Evolutionary conservation across 2,888 invertebrate species (phyloP).

Genomic region (Panzeria rudis): DNA sequence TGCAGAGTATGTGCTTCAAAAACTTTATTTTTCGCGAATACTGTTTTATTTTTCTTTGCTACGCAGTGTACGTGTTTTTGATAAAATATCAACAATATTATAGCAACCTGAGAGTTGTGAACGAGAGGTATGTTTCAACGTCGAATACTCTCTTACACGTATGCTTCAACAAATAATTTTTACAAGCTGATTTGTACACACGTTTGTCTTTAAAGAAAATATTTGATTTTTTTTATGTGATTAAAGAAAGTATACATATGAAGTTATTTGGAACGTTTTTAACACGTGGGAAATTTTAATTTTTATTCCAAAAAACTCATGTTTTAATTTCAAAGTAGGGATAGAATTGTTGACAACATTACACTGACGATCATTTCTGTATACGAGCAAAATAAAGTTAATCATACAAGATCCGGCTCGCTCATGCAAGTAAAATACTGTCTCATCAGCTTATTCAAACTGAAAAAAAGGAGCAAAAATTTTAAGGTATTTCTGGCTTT

Average conservation of each 20-base stretch:
- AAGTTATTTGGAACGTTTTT: not conserved
- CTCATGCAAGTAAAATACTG: no score
- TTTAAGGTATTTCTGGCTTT: no score
- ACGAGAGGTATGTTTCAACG: not conserved
- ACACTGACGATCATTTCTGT: no score
- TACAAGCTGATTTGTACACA: slow-evolving; percentile 17
- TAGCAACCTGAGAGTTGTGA: not conserved
- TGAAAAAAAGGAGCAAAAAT: no score
- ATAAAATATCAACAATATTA: slow-evolving; percentile 40
- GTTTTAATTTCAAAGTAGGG: not conserved
- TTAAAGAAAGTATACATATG: not conserved
- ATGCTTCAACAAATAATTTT: slow-evolving; percentile 35
- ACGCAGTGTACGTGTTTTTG: slow-evolving; percentile 40
- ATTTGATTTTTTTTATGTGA: not conserved
- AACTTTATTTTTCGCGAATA: slow-evolving; percentile 31
- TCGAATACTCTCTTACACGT: slow-evolving; percentile 22
- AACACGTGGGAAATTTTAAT: not conserved
- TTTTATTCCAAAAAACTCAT: not conserved
- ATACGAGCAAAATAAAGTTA: no score
- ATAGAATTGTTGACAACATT: no score
- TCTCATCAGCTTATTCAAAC: no score
- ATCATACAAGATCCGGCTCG: no score
- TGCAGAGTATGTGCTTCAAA: not conserved
- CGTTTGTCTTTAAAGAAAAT: not conserved
- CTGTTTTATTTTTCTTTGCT: slow-evolving; percentile 4